Base-by-base conservation (phyloP, 2,888 invertebrate species). In the Atrina japonica region DNA sequence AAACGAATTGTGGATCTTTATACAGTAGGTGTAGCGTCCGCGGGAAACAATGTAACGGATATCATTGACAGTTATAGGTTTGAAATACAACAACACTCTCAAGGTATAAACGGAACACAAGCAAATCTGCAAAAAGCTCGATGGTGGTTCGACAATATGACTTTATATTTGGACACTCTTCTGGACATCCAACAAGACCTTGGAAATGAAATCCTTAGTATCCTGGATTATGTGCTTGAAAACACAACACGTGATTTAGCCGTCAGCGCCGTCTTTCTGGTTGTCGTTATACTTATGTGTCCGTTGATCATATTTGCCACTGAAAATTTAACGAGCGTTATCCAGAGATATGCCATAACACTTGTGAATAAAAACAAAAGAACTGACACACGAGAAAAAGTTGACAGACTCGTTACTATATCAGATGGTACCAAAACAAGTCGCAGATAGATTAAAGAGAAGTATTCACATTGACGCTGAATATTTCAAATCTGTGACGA, bases 81-180 rank as follows among this genome's bases (percentile, higher is more conserved):
- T 18, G 84, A 84, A 66, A 83, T 83, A 25, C 84, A 83, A 63
- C 77, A 77, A 35, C 70, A 78, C 53, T 69, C 67, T 23, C 52
- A 96, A 86, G 55, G 52, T 9, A 45, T 29, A 3, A 92, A 92
- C 18, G 93, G 94, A 68, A 89, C 92, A 0, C 93, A 30, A 9
- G 45, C 94, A 3, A 94, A 94, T 86, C 93, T 95, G 11, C 91
- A 92, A 0, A 94, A 95, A 73, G 96, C 96, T 2, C 94, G n/a
- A n/a, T n/a, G n/a, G n/a, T n/a, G n/a, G n/a, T n/a, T n/a, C n/a
- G n/a, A n/a, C n/a, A n/a, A n/a, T n/a, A n/a, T n/a, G 90, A 95
- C 95, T 0, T 94, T 93, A 0, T 94, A 96, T 83, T 93, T 95
- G 1, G 96, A 96, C 82, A 95, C 95, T 82, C 91, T 96, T 52